Conservation (phyloP, 1,140 invertebrate species). For the Meloidogyne exigua region DNA sequence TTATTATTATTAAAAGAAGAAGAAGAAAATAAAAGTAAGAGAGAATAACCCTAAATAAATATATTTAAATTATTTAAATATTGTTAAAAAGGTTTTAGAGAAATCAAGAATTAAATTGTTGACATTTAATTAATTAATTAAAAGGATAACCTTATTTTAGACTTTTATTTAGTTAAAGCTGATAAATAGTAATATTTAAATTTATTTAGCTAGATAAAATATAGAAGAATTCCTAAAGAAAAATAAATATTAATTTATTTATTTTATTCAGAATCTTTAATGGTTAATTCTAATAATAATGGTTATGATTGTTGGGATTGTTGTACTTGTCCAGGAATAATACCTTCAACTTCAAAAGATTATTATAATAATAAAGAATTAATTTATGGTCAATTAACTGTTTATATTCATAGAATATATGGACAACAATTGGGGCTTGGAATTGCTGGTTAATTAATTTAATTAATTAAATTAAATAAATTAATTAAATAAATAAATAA, state of each 20-base stretch:
- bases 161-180: no score
- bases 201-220: no score
- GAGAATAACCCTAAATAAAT: neutral
- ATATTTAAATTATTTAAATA: neutral
- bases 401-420: conserved; percentile 21
- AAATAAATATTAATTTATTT: no score
- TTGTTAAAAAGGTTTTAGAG: neutral
- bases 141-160: no score
- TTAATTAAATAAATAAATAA: neutral
- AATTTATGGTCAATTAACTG: conserved; percentile 24
- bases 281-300: no score
- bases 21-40: neutral
- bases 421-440: conserved; percentile 41
- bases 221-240: no score
- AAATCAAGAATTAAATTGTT: no score
- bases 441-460: conserved; percentile 39
- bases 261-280: no score
- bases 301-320: neutral
- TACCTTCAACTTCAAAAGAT: neutral
- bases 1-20: neutral
- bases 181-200: no score
- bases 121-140: no score
- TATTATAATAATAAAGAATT: neutral
- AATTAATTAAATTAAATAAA: neutral
- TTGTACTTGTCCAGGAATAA: neutral